Conservation (phyloP, 2,113 vertebrate species). For the Hippocampus zosterae region DNA sequence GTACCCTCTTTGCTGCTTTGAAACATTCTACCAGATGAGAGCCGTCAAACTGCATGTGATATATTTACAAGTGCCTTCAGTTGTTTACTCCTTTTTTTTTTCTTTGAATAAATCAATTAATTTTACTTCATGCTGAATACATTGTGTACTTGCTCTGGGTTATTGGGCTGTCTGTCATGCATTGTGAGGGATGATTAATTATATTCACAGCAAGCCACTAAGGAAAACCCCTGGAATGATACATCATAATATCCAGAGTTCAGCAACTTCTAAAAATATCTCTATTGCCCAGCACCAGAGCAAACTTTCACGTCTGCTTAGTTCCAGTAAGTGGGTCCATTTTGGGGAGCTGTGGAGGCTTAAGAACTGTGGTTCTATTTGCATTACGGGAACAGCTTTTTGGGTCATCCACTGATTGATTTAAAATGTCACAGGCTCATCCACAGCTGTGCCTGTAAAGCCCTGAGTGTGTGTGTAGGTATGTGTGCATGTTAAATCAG, state of each 20-base stretch:
- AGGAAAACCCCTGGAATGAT: slow-evolving; percentile 44
- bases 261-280: slow-evolving; percentile 62
- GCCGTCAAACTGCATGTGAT: too few species aligned
- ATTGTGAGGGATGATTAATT: slow-evolving; percentile 9
- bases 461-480: slow-evolving; percentile 19
- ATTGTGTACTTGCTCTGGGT: not conserved
- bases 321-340: slow-evolving; percentile 67
- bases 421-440: slow-evolving; percentile 48
- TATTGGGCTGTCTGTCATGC: not conserved
- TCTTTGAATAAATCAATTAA: too few species aligned
- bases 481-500: slow-evolving; percentile 20
- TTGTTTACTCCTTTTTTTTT: too few species aligned
- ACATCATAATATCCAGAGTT: slow-evolving; percentile 49
- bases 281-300: slow-evolving; percentile 44
- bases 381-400: slow-evolving; percentile 43
- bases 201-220: slow-evolving; percentile 23
- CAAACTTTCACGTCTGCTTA: slow-evolving; percentile 69
- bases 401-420: slow-evolving; percentile 43
- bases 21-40: too few species aligned
- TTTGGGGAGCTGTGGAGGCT: slow-evolving; percentile 58
- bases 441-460: slow-evolving; percentile 53
- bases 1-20: too few species aligned
- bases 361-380: slow-evolving; percentile 42
- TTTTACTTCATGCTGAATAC: too few species aligned
- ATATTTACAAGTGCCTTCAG: too few species aligned